Percentiles rank a stretch among this genome's conserved stretches.
phyloP scores from a whole-genome alignment of 2,888 invertebrate genomes.

The Eilema depressum region DNA sequence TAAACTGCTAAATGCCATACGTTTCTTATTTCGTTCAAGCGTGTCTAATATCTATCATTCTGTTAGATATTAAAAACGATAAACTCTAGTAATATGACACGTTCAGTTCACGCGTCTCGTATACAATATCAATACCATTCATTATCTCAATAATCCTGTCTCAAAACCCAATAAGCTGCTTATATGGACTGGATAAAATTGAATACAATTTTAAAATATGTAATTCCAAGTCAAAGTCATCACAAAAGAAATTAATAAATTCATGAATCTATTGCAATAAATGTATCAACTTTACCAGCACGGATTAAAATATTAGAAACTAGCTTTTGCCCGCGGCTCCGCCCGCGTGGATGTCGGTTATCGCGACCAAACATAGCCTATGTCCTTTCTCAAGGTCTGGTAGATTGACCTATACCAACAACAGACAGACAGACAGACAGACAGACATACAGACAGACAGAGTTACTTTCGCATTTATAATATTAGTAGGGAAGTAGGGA shows the following conservation, averaged over 20 bases:
- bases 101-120: background rate
- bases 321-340: too few relatives aligned
- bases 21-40: background rate
- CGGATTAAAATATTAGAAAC: background rate
- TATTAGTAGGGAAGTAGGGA: too few relatives aligned
- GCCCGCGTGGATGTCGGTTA: too few relatives aligned
- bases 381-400: too few relatives aligned
- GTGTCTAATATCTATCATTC: background rate
- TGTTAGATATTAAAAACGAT: background rate
- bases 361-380: too few relatives aligned
- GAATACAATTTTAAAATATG: background rate
- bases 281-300: background rate
- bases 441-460: too few relatives aligned
- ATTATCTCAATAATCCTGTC: background rate
- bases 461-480: too few relatives aligned
- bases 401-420: too few relatives aligned
- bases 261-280: background rate
- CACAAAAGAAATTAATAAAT: background rate
- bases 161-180: background rate
- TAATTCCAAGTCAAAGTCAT: background rate
- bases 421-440: too few relatives aligned
- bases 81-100: background rate
- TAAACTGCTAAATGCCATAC: background rate
- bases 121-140: background rate
- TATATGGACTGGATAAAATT: background rate